Evolutionary conservation across 2,797 vertebrate genomes (phyloP).

Genomic region (Tapera naevia): DNA sequence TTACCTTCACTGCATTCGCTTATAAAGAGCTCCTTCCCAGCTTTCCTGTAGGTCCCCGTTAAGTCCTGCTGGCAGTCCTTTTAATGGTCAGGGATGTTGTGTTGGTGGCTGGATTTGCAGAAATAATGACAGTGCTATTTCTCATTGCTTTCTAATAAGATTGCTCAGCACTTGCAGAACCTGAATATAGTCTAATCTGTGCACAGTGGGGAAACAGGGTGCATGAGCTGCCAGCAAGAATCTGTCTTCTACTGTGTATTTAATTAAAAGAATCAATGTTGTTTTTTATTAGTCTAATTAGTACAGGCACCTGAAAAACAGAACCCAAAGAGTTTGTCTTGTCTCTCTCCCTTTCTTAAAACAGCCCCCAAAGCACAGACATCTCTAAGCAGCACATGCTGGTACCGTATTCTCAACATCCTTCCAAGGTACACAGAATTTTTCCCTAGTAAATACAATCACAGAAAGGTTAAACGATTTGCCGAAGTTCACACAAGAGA

Average conservation of each 20-base stretch:
- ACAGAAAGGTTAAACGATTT: neutral
- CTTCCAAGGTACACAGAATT: neutral
- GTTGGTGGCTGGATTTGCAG: neutral
- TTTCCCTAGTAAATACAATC: neutral
- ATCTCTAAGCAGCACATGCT: neutral
- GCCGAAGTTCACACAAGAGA: neutral
- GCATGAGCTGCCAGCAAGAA: neutral
- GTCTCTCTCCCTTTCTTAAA: neutral
- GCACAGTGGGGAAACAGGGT: neutral
- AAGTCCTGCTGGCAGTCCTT: neutral
- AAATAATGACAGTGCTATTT: neutral
- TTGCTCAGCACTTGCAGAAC: neutral
- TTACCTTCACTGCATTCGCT: too few species aligned
- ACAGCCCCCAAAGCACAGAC: neutral
- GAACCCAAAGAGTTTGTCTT: neutral
- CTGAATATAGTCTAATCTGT: neutral
- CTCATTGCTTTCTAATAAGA: neutral
- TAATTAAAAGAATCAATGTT: neutral
- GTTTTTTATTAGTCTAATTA: neutral
- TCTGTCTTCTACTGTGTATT: neutral
- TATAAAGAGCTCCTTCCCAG: too few species aligned
- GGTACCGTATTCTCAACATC: neutral
- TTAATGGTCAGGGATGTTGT: neutral
- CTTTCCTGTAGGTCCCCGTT: too few species aligned
- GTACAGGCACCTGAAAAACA: neutral